Evolutionary conservation across 2,797 vertebrate genomes (phyloP).

Genomic region (Myotis planiceps): DNA sequence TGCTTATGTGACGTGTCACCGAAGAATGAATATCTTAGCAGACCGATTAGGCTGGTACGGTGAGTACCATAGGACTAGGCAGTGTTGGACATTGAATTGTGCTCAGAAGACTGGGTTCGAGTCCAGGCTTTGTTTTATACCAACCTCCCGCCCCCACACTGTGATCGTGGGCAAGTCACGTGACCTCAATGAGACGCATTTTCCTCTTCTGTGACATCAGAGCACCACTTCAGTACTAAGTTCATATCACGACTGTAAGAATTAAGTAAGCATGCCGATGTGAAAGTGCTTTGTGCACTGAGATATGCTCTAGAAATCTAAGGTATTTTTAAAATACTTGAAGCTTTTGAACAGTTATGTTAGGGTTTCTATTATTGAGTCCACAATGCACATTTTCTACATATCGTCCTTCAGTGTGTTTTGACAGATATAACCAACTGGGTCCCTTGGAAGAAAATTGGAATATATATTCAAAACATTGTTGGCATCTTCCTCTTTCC

Average conservation of each 20-base stretch:
- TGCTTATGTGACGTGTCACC: neutral
- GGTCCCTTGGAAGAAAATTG: neutral
- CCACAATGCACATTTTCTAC: neutral
- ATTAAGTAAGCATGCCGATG: neutral
- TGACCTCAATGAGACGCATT: neutral
- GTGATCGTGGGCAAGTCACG: neutral
- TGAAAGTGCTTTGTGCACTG: neutral
- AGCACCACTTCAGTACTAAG: neutral
- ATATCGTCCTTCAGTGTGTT: neutral
- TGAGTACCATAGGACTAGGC: neutral
- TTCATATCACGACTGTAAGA: neutral
- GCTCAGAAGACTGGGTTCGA: neutral
- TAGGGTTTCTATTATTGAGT: neutral
- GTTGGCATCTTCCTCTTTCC: slow-evolving; percentile 4
- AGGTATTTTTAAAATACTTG: neutral
- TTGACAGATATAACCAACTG: slow-evolving; percentile 59
- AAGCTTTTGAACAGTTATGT: neutral
- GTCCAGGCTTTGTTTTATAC: neutral
- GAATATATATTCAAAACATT: slow-evolving; percentile 33
- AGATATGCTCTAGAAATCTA: neutral
- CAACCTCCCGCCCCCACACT: no score
- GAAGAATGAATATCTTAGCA: neutral
- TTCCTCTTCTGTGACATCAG: neutral
- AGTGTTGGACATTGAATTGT: neutral
- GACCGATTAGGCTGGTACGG: neutral